Conservation (phyloP, 2,888 invertebrate species). For the Argyresthia goedartella region DNA sequence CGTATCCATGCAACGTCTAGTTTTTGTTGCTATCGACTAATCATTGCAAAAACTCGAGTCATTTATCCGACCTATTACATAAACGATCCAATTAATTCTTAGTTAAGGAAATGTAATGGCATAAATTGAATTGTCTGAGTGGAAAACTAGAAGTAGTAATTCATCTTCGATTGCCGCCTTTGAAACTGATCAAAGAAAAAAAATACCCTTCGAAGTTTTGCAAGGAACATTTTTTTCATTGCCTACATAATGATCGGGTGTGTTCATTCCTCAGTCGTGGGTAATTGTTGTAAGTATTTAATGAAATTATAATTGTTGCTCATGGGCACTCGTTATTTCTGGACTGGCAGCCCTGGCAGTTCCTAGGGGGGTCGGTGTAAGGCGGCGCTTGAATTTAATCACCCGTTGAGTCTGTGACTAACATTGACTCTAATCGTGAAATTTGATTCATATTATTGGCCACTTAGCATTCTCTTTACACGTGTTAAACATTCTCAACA, state of each 20-base stretch:
- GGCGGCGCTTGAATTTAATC: constrained; percentile 56
- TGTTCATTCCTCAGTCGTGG: constrained; percentile 27
- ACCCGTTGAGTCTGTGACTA: constrained; percentile 37
- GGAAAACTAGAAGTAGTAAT: no score
- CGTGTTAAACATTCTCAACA: not conserved
- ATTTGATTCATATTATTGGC: not conserved
- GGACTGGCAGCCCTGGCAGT: constrained; percentile 51
- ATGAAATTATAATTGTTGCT: constrained; percentile 54
- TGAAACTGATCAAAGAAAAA: constrained; percentile 10
- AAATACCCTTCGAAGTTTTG: not conserved
- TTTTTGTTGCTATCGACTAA: not conserved
- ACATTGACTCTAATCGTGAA: constrained; percentile 4
- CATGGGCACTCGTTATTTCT: constrained; percentile 45
- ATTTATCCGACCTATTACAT: not conserved
- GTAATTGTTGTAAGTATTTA: constrained; percentile 42
- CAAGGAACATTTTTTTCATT: constrained; percentile 5
- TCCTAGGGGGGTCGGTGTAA: constrained; percentile 51
- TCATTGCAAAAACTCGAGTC: not conserved
- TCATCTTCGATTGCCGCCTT: not conserved
- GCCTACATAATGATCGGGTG: constrained; percentile 25
- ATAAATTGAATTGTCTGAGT: no score
- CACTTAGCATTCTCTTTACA: not conserved
- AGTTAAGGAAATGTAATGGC: no score
- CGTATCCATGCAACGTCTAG: constrained; percentile 3
- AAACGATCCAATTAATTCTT: no score